Base-by-base conservation (phyloP, 2,888 invertebrate species). In the Stenodema calcarata region DNA sequence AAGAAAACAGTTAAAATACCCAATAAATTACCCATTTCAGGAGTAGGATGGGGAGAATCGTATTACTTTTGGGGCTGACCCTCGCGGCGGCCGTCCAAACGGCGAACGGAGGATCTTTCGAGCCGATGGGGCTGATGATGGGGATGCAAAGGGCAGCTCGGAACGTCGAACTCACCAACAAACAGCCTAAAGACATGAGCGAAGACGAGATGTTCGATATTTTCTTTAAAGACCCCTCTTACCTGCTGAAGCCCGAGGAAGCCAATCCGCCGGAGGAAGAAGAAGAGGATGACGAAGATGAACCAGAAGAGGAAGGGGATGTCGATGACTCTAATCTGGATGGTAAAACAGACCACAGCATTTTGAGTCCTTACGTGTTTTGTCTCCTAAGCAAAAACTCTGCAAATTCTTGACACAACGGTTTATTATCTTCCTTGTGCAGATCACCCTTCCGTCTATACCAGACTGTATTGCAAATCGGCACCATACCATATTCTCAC, bases 171-270 rank as follows among this genome's bases (percentile, higher is more conserved):
- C 30, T 11, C 12, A 7, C 9, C 50, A 54, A 30, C 14, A 23
- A 23, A 14, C 23, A 4, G 30, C 27, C 28, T 7, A 18, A 12
- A 1, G 14, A 28, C 6, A 80, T 80, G 80, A n/a, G 18, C 11
- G 30, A 47, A 1, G 80, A 80, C 47, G 80, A 80, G 30, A 18
- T 80, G n/a, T 80, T 80, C 54, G 4, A 23, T 9, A 30, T 30
- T 12, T 54, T 80, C 54, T 80, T 54, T 54, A 44, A 44, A 14
- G 50, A 47, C 28, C 23, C 28, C 14, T 30, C 27, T 27, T 82
- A 82, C 82, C 42, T 82, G 41, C 41, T 82, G 23, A 69, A 69
- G 23, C 82, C 82, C 0, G 69, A 82, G 62, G 82, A 80, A 23
- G 80, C 30, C 0, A 28, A 16, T 1, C 50, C 80, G 12, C 27